Conservation (phyloP, 2,113 vertebrate species). For the Anolis carolinensis region DNA sequence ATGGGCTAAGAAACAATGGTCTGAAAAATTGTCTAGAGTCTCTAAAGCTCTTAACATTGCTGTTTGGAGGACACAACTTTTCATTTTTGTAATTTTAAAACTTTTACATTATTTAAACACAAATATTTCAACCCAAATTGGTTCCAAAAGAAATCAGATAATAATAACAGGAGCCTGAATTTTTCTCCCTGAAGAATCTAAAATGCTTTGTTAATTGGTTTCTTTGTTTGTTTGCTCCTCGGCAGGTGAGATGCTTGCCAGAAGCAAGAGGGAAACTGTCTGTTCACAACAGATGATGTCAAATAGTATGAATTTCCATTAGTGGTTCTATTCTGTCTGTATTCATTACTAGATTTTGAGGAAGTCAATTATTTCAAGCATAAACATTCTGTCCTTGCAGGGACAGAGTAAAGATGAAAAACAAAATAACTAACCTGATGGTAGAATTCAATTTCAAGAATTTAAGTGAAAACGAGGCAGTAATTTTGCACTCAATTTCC, state of each 20-base stretch:
- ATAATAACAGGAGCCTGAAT: not conserved
- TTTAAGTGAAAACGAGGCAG: not conserved
- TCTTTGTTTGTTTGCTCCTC: not conserved
- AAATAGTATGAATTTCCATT: not conserved
- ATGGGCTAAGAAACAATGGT: not conserved
- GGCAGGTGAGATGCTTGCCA: not conserved
- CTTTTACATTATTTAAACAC: not conserved
- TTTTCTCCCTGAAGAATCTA: not conserved
- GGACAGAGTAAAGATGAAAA: not conserved
- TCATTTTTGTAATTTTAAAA: not conserved
- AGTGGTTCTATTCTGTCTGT: not conserved
- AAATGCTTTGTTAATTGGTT: too few species aligned
- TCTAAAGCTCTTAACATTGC: not conserved
- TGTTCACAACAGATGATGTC: not conserved
- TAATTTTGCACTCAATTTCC: not conserved
- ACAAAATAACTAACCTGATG: not conserved
- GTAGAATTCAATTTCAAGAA: not conserved
- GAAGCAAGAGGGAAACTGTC: not conserved
- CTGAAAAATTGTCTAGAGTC: not conserved
- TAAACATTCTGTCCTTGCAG: not conserved
- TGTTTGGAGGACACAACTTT: not conserved
- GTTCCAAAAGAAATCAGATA: not conserved
- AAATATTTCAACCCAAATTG: not conserved
- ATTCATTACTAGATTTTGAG: not conserved
- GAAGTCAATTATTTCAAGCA: not conserved